Evolutionary conservation across 2,888 invertebrate species (phyloP), one percentile per base, ranked within the genome.

Genomic region (Rhopalosiphum nymphaeae): DNA sequence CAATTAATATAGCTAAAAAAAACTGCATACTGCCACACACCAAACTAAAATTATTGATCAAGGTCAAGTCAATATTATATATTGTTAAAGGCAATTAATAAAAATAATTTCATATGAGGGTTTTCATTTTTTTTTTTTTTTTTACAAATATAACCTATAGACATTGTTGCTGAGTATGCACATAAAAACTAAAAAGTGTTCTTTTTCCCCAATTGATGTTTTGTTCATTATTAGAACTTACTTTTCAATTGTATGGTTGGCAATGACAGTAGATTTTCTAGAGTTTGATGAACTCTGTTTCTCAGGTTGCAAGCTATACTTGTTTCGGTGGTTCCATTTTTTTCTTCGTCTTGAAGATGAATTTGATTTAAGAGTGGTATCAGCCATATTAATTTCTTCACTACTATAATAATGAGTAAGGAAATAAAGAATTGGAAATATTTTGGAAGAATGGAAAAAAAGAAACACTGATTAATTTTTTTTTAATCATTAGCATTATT

Each of bases 301-400:
- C 36, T 94, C 93, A 46, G 93, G 85, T 91, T 94, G 94, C 61
- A 94, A 90, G 56, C 87, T 94, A 94, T 94, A 94, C 67, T 94
- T 94, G 94, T 94, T 94, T 86, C 94, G 94, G 11, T 94, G 90
- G 67, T 94, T 94, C 94, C 94, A 94, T 94, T 94, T 94, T 94
- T 94, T 94, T 61, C 94, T 90, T 90, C 94, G 36, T 53, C 94
- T 94, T 61, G 94, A 89, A 29, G 93, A 57, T 84, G 93, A 67
- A 91, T 86, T 87, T 49, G 85, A 49, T 94, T 94, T 94, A 85
- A 91, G 86, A 94, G 67, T 90, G 42, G 86, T 44, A 84, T 94
- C 94, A 67, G 94, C 94, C 86, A 94, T 42, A 94, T 67, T 94
- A 61, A 91, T 53, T 94, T 94, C 94, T 94, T 94, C 94, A 94